Base-by-base conservation (phyloP, 2,888 invertebrate genomes). In the Griposia aprilina region DNA sequence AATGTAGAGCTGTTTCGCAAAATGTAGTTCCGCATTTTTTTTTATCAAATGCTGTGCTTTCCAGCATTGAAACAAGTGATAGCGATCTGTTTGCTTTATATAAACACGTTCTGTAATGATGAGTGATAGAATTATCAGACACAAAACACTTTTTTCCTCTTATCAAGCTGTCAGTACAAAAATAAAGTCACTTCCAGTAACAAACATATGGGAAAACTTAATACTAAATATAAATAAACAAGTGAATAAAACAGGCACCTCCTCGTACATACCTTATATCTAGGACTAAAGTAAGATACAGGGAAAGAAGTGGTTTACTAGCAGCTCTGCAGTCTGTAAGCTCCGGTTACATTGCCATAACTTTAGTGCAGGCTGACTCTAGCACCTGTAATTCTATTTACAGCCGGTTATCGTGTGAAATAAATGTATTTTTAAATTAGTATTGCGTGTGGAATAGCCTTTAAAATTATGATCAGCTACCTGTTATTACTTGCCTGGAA, bases 261-360 rank as follows among this genome's bases (percentile, higher is more conserved):
- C n/a, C n/a, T n/a, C n/a, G n/a, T n/a, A 69, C 57, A 45, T 75
- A 75, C 55, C 74, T 89, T 85, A 84, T 85, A 83, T 87, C 88
- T 80, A 82, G 81, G 82, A 81, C 71, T 84, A 57, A 77, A 81
- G 79, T 79, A 85, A 78, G 84, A 84, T 82, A 80, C 78, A 75
- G 70, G 65, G 85, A 89, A 93, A 93, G 93, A 93, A 93, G 90
- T 90, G 81, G 91, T 91, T 90, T 84, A 73, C 76, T 82, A 81
- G 82, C 79, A 82, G 71, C 68, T 81, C 63, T 71, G 78, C 67
- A 84, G 84, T 74, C 41, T 86, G 86, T 86, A 77, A 78, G 83
- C 84, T 86, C 83, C 73, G 78, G 86, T 87, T 82, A 88, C 84
- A 87, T 85, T 87, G 83, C 91, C 88, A 91, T 92, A 90, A 90